phyloP scores from a whole-genome alignment of 2,113 vertebrate genomes.

The Hyaena hyaena region DNA sequence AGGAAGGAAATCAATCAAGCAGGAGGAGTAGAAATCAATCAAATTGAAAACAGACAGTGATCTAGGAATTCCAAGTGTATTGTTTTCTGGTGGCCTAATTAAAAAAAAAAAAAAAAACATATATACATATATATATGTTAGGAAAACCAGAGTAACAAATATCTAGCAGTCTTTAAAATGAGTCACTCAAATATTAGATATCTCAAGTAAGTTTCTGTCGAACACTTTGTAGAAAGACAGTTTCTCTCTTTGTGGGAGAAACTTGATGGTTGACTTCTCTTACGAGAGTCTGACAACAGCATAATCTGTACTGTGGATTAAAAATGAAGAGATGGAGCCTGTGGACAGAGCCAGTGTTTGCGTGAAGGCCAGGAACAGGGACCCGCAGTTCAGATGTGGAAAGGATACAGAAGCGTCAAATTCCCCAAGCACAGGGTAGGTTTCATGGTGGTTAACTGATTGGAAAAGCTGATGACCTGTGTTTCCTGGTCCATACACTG shows the following conservation, averaged over 20 bases:
- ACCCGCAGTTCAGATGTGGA: background rate
- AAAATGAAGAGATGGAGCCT: background rate
- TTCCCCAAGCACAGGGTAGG: background rate
- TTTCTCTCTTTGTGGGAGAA: background rate
- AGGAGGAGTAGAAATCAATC: background rate
- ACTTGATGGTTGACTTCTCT: background rate
- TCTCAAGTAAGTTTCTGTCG: background rate
- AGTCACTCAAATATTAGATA: background rate
- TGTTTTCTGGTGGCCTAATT: slow-evolving; percentile 2
- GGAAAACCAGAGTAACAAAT: background rate
- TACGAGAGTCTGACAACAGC: background rate
- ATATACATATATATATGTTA: background rate
- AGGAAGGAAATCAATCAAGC: slow-evolving; percentile 14
- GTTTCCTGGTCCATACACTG: slow-evolving; percentile 56
- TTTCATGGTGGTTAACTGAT: slow-evolving; percentile 28
- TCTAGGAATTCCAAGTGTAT: background rate
- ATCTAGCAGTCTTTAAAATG: background rate
- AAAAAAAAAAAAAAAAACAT: no score
- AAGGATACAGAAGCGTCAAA: background rate
- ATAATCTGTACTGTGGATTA: background rate
- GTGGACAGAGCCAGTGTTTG: background rate
- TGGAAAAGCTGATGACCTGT: slow-evolving; percentile 45
- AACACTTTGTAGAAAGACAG: background rate
- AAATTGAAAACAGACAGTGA: background rate
- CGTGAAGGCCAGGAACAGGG: background rate